Evolutionary conservation across 2,888 invertebrate genomes (phyloP).

Genomic region (Priocnemis perturbator): DNA sequence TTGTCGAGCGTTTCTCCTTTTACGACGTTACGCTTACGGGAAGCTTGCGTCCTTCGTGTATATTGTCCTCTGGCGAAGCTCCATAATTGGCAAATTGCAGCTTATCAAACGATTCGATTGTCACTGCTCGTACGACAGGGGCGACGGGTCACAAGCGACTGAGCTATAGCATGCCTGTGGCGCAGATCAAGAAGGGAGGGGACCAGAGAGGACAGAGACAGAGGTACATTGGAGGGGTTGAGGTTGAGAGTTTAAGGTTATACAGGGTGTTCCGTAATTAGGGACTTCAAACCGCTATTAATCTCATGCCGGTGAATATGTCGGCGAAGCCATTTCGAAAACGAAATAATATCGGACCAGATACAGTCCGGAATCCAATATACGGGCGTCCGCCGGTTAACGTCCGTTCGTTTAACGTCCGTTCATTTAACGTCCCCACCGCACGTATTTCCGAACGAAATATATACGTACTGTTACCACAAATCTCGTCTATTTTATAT

Average conservation of each 20-base stretch:
- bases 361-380: too few relatives aligned
- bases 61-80: background rate
- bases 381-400: too few relatives aligned
- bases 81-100: conserved; percentile 11
- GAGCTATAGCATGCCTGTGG: conserved; percentile 48
- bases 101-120: conserved; percentile 17
- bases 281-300: too few relatives aligned
- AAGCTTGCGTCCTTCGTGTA: too few relatives aligned
- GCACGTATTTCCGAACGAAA: too few relatives aligned
- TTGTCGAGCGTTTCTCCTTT: background rate
- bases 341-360: too few relatives aligned
- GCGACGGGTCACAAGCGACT: conserved; percentile 58
- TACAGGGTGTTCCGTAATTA: conserved; percentile 27
- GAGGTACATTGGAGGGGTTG: conserved; percentile 6
- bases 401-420: too few relatives aligned
- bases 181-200: conserved; percentile 37
- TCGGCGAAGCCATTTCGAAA: background rate
- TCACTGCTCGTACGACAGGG: conserved; percentile 42
- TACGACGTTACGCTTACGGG: background rate
- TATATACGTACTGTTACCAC: too few relatives aligned
- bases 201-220: too few relatives aligned
- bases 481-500: too few relatives aligned
- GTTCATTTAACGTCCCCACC: too few relatives aligned
- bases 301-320: conserved; percentile 9
- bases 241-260: conserved; percentile 44